Evolutionary conservation across 1,140 invertebrate species (phyloP), one percentile per base, ranked within the genome.

Genomic region (Pogonus chalceus): DNA sequence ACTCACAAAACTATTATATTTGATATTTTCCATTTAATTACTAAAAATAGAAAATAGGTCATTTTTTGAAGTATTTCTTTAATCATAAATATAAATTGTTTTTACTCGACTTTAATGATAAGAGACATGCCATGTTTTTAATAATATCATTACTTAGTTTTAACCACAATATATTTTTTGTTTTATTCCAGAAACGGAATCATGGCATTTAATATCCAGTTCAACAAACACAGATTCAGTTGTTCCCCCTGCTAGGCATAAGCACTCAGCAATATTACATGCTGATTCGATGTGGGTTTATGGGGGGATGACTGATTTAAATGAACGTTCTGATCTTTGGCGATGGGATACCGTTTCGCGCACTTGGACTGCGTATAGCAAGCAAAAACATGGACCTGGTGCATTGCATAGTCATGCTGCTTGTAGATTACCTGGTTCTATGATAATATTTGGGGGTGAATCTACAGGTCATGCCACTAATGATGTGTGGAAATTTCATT

Each of bases 401-500:
- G 79, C 84, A 14, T 76, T 92, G 31, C 83, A 86, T 60, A 86
- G 87, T n/a, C 90, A 93, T 68, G 82, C 87, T 23, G 87, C 85
- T 1, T 83, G 85, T 56, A 80, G 86, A 64, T 76, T 89, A 14
- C 83, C 84, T 10, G 85, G 83, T 14, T 86, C 81, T 23, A 87
- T 93, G 82, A 76, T 91, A 26, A 75, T 93, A 14, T 89, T 91
- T 71, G 89, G 90, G 1, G 89, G 90, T 0, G 88, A 92, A 65
- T 77, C 79, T 57, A 75, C 76, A 54, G 88, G 88, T 1, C 74
- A 82, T 50, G 73, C 83, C 7, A 81, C 79, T 16, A 87, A 88
- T 67, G 88, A 92, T 61, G 70, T 93, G 1, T 93, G 90, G 90
- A 79, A 85, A 67, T 92, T 89, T 74, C 86, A 88, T 71, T 91